Evolutionary conservation across 2,113 vertebrate species (phyloP), one percentile per base, ranked within the genome.

Genomic region (Atlantisia rogersi): DNA sequence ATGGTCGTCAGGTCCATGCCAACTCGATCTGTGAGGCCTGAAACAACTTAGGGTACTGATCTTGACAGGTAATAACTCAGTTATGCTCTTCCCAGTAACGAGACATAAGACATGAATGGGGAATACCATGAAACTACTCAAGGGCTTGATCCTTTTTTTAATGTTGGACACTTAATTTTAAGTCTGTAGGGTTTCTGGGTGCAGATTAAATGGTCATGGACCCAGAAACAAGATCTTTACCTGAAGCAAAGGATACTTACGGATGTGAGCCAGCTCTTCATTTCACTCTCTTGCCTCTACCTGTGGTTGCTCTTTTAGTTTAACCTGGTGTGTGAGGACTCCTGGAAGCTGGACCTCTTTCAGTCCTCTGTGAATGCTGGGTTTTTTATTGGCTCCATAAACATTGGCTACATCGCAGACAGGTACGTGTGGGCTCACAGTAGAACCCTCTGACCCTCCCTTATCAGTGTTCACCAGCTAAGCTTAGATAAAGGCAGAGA

Each of bases 351-450:
- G 96, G 99, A 99, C 94, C 91, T 99, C 95, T 99, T 98, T 96
- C 99, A 99, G 95, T 98, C 99, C 5, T 88, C 97, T 14, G 98
- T 99, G 88, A 99, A 99, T 0, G 93, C 98, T 58, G 99, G 99
- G 2, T 99, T 99, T 97, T 98, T 99, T 78, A 21, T 99, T 13
- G 99, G 99, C 20, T 99, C 99, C 76, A 48, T 99, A 55, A 85
- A 97, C 32, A 98, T 99, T 22, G 99, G 99, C 94, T 99, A 99
- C 97, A 92, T 99, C 91, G 99, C 99, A 56, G 99, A 99, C 98
- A 99, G 98, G 99, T 99, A 96, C 0, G 97, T 97, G 29, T 15
- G 74, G 35, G 40, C 60, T 37, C 44, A 29, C 64, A 5, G 15
- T 35, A 73, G 80, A 90, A 35, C 75, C 50, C 25, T 62, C 42